These are phyloP conservation scores for Platynereis dumerilii DNA, from an alignment of 2,888 invertebrate genomes.

Conservation along the genomic window DNA sequence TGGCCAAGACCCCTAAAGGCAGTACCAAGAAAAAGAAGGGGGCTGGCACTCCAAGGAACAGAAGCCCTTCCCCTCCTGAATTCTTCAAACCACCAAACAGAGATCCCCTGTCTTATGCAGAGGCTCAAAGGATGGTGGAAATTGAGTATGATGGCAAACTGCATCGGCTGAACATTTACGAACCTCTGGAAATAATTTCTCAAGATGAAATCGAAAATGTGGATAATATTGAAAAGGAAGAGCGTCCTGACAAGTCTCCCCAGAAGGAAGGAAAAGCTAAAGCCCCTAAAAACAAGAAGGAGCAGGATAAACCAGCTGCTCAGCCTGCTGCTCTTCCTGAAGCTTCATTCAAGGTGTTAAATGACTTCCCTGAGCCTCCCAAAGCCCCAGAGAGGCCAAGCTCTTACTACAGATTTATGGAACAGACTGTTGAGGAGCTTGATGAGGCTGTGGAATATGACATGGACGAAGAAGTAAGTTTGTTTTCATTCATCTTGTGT, in stretches of 20 bases:
- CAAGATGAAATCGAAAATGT: constrained; percentile 61
- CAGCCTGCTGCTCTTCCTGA: constrained; percentile 70
- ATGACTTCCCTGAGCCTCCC: constrained; percentile 75
- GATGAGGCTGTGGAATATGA: constrained; percentile 95
- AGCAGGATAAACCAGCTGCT: constrained; percentile 11
- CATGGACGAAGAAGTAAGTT: constrained; percentile 84
- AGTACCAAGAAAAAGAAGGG: constrained; percentile 11
- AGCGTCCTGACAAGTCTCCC: constrained; percentile 54
- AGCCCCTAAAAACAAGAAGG: constrained; percentile 22
- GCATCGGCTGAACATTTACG: constrained; percentile 69
- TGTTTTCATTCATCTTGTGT: too few relatives aligned
- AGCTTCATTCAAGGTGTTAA: constrained; percentile 74
- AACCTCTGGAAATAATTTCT: constrained; percentile 64
- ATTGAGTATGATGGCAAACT: constrained; percentile 84
- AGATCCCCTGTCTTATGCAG: constrained; percentile 81
- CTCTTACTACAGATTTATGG: constrained; percentile 83
- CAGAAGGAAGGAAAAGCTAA: constrained; percentile 28
- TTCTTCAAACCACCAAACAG: constrained; percentile 63
- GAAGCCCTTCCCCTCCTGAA: constrained; percentile 60
- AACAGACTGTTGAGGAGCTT: constrained; percentile 90
- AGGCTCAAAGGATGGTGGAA: constrained; percentile 84
- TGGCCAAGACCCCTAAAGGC: constrained; percentile 8
- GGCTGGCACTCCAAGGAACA: constrained; percentile 6
- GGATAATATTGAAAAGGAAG: constrained; percentile 59
- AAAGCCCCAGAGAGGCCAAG: constrained; percentile 85